phyloP scores from a whole-genome alignment of 1,140 invertebrate genomes.

The Branchinecta lindahli region DNA sequence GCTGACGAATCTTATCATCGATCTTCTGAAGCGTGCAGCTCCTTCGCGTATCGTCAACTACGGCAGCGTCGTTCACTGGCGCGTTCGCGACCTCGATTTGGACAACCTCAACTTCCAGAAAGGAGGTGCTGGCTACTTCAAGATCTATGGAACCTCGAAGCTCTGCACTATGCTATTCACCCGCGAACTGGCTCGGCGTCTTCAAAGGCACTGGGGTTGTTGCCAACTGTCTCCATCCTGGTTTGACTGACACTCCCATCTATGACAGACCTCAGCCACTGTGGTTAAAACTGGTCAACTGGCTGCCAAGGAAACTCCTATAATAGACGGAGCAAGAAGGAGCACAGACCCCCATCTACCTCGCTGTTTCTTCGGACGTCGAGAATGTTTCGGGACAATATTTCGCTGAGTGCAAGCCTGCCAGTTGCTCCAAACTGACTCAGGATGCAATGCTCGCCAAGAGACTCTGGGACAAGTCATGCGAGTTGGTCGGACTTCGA shows the following conservation, averaged over 20 bases:
- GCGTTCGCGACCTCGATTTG: slow-evolving; percentile 50
- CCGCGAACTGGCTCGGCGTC: slow-evolving; percentile 53
- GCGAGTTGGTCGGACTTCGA: slow-evolving; percentile 48
- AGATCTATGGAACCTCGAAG: slow-evolving; percentile 41
- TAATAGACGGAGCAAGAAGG: slow-evolving; percentile 53
- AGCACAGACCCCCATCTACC: slow-evolving; percentile 59
- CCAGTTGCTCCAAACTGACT: slow-evolving; percentile 35
- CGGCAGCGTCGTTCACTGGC: slow-evolving; percentile 60
- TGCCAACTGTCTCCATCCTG: slow-evolving; percentile 70
- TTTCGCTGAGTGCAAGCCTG: slow-evolving; percentile 51
- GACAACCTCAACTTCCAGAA: slow-evolving; percentile 46
- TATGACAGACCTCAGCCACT: slow-evolving; percentile 30
- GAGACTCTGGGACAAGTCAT: slow-evolving; percentile 67
- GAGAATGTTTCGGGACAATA: slow-evolving; percentile 59
- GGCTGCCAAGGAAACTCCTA: slow-evolving; percentile 9
- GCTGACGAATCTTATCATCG: slow-evolving; percentile 54
- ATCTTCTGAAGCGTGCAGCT: slow-evolving; percentile 60
- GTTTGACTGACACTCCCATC: slow-evolving; percentile 65
- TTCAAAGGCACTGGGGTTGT: slow-evolving; percentile 62
- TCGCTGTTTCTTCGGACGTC: slow-evolving; percentile 57
- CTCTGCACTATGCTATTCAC: slow-evolving; percentile 78
- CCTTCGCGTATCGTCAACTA: slow-evolving; percentile 68
- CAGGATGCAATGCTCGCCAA: slow-evolving; percentile 51
- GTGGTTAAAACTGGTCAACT: neutral
- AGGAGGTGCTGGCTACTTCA: neutral